Evolutionary conservation across 2,797 vertebrate species (phyloP).

Genomic region (Anabacerthia variegaticeps): DNA sequence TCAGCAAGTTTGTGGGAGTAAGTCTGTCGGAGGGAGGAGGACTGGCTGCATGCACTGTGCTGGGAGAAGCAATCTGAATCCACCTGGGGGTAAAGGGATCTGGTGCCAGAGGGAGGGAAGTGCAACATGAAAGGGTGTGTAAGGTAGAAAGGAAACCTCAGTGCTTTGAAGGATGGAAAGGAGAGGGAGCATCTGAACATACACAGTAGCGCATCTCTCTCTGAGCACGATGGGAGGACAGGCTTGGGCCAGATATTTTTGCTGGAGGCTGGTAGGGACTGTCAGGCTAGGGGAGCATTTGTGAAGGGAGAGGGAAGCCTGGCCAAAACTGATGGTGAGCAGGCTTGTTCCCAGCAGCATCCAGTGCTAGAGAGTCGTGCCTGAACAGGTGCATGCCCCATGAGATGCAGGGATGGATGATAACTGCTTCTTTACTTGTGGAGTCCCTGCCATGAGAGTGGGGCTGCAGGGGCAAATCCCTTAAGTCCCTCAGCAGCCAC

Average conservation of each 20-base stretch:
- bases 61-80: background rate
- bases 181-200: rapidly evolving
- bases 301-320: background rate
- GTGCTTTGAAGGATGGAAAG: background rate
- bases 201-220: background rate
- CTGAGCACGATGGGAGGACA: background rate
- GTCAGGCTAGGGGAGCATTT: background rate
- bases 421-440: background rate
- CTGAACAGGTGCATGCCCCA: rapidly evolving
- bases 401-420: background rate
- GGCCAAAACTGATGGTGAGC: background rate
- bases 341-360: background rate
- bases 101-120: background rate
- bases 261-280: background rate
- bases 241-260: background rate
- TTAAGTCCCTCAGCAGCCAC: background rate
- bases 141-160: background rate
- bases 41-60: background rate
- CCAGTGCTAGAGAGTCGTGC: background rate
- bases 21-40: background rate
- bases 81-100: background rate
- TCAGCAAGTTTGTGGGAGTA: slow-evolving; percentile 17
- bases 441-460: background rate
- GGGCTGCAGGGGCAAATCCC: background rate
- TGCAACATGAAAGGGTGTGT: background rate